Conservation (phyloP, 1,140 invertebrate species). For the Argopecten irradians region DNA sequence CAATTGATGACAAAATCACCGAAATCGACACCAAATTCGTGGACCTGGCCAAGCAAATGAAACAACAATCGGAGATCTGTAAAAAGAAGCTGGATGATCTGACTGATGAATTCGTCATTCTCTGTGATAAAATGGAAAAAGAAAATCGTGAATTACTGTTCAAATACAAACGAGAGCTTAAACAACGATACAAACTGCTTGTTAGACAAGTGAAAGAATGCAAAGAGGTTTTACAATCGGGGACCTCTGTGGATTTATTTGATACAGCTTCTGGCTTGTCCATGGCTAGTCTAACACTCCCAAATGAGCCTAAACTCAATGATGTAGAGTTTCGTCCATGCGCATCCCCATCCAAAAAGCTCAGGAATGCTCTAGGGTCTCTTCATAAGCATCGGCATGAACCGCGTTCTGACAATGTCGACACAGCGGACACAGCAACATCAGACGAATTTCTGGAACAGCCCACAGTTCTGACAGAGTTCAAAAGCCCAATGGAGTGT, state of each 20-base stretch:
- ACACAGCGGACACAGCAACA: not conserved
- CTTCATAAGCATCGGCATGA: not conserved
- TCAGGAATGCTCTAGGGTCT: not conserved
- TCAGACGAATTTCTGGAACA: not conserved
- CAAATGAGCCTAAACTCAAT: not conserved
- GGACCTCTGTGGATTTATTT: not conserved
- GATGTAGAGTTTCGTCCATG: not conserved
- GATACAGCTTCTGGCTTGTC: not conserved
- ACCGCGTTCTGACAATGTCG: not conserved
- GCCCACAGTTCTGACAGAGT: not conserved
- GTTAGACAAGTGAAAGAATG: not conserved
- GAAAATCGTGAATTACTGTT: not conserved
- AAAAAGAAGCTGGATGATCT: not conserved
- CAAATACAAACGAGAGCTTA: not conserved
- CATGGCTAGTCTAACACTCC: not conserved
- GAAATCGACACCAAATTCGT: not conserved
- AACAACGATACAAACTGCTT: not conserved
- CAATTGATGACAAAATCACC: not conserved
- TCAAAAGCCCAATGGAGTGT: not conserved
- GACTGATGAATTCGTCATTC: not conserved
- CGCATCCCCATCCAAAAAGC: not conserved
- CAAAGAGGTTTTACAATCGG: not conserved
- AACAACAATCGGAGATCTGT: not conserved
- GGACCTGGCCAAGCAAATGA: not conserved
- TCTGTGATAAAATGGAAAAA: not conserved